Evolutionary conservation across 2,113 vertebrate genomes (phyloP), one percentile per base, ranked within the genome.

Genomic region (Abramis brama): DNA sequence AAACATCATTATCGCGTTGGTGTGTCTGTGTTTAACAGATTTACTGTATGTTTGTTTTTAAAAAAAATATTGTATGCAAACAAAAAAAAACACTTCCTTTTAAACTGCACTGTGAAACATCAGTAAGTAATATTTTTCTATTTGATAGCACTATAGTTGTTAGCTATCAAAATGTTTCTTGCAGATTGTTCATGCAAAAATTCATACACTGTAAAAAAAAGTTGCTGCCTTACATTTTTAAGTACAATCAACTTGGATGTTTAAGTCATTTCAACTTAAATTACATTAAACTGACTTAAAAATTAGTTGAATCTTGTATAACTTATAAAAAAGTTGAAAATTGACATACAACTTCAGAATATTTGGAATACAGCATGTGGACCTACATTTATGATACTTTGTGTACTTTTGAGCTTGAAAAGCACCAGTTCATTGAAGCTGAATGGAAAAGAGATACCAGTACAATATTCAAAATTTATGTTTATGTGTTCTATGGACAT

Each of bases 11-110:
- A 85, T 85, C 84, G 25, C 21, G 25, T 80, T 52, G 47, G n/a
- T 64, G 25, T 47, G 78, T 68, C 30, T 27, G 36, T 71, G 33
- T 71, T 39, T 52, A 73, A 83, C 68, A 73, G 83, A 81, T 84
- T 85, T 80, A 27, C 66, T 79, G 75, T 87, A 45, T 82, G 43
- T 71, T 15, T 59, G 74, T 74, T 82, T 86, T 1, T 7, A 74
- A 73, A 78, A 25, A 6, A 45, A 73, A 27, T 27, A 27, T 27
- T 1, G 27, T 27, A 27, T 27, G 27, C 27, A 27, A 27, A n/a
- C n/a, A 11, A 74, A 73, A 78, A 25, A 13, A 45, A 73, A 78
- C 6, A 36, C 45, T 70, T 70, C 25, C 80, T 71, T 82, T 71
- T 10, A 57, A 57, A 57, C 8, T 15, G 30, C 11, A 47, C 2